Base-by-base conservation (phyloP, 1,140 invertebrate genomes). In the Telenomus remus region DNA sequence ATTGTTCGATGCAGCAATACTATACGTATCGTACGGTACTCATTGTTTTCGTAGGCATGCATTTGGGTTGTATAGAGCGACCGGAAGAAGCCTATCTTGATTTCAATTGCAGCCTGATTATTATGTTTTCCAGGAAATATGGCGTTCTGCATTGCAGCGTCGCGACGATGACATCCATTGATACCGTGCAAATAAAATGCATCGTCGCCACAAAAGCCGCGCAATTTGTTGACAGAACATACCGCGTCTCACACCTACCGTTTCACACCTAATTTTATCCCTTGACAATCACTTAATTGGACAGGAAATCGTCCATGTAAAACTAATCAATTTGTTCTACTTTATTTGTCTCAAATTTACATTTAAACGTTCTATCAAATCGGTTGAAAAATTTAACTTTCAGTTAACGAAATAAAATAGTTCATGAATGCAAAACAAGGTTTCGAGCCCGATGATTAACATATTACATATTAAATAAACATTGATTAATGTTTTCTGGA, bases 71-170 rank as follows among this genome's bases (percentile, higher is more conserved):
- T 69, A 72, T 71, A 57, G 46, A 55, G 51, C 57, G 50, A 74
- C 78, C 78, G 79, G 79, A 80, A 82, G 72, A 73, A 71, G 68
- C 64, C 70, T 80, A 79, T 82, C 79, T 82, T 73, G 74, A 80
- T 78, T 79, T 79, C 79, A 77, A 79, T 80, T 80, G 77, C 59
- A 39, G 48, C 44, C 54, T 72, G 69, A 79, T 79, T 80, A 80
- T 80, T 80, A 79, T 79, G 75, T 72, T 76, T 82, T 80, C 78
- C 79, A 82, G 79, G 78, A 80, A 82, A 76, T 79, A 73, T 74
- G 66, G 61, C 71, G 69, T 81, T 80, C 79, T 74, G 63, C 72
- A 78, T 76, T 66, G 71, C 56, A 65, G 64, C 69, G 64, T 71
- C 69, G 70, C 57, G 64, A 65, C 70, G 69, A 69, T 76, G 66